Base-by-base conservation (phyloP, 30 jellyfish, hydroid and myxozoan genomes). In the Aurelia aurita region DNA sequence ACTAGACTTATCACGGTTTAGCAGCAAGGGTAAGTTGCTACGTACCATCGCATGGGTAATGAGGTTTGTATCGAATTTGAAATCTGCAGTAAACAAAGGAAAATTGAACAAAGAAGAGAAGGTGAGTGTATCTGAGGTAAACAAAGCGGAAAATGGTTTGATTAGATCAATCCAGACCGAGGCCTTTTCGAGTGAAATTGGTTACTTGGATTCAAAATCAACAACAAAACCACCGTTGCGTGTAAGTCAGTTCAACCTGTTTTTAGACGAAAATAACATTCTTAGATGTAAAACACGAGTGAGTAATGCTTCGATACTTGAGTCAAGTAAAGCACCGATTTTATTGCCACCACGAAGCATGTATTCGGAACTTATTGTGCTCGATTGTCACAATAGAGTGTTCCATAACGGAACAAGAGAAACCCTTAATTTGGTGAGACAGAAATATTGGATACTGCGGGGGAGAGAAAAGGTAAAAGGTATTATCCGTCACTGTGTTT, bases 321-420 rank as follows among this genome's bases (percentile, higher is more conserved):
- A 80, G 2, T 39, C 92, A 60, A 45, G 87, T n/a, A 82, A 45
- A 35, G 15, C 18, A 15, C 86, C 87, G 29, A 49, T 82, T 0
- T 31, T 69, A 43, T 69, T 82, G 22, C 79, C 92, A 53, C 22
- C 92, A 29, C 61, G 69, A n/a, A 67, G 69, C 57, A 18, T 25
- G 18, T 69, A 20, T 61, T 62, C 73, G 0, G 1, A n/a, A 11
- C 28, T 82, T 8, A 60, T 69, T 26, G 62, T 82, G 21, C 0
- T 5, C 22, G 92, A 82, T 12, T 57, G 85, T 13, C 92, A 69
- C 64, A 2, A 55, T 13, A 28, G 0, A 0, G 85, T 69, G 9
- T 67, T 82, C 28, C 92, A 82, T 35, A 55, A 82, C 34, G 86
- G 92, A 19, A 69, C 35, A 25, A 28, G 82, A 39, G 92, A 80